Conservation (phyloP, 2,113 vertebrate species). For the Vidua macroura region DNA sequence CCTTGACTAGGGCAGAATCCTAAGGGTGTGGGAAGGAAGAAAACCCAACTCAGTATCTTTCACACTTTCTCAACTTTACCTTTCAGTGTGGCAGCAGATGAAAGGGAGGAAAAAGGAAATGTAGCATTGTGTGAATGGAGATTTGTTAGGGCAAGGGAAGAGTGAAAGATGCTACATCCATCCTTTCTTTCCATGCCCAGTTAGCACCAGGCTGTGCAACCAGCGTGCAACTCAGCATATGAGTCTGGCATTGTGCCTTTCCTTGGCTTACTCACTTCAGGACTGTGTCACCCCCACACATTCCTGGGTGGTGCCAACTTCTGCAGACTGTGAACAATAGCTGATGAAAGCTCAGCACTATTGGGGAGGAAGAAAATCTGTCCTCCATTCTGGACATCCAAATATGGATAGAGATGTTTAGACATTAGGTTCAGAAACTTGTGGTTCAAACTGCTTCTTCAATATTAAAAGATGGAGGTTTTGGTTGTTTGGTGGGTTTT, state of each 20-base stretch:
- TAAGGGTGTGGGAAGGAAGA: background rate
- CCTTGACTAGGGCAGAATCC: background rate
- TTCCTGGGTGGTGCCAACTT: conserved; percentile 1
- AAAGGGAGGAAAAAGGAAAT: background rate
- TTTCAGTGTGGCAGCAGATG: background rate
- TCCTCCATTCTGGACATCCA: background rate
- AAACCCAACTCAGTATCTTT: background rate
- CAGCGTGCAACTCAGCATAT: background rate
- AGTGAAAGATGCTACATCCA: background rate
- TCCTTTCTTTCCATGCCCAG: background rate
- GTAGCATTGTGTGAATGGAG: background rate
- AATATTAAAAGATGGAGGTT: background rate
- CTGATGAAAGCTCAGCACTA: background rate
- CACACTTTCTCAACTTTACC: background rate
- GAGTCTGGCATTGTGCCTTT: background rate
- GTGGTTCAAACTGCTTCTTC: background rate
- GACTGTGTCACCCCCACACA: background rate
- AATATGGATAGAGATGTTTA: background rate
- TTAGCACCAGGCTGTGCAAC: background rate
- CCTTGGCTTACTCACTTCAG: background rate
- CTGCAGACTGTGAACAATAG: conserved; percentile 15
- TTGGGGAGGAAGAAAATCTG: background rate
- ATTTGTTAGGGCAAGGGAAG: background rate
- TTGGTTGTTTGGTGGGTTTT: background rate
- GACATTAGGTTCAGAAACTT: background rate